Evolutionary conservation across 2,888 invertebrate species (phyloP).

Genomic region (Zaprionus bogoriensis): DNA sequence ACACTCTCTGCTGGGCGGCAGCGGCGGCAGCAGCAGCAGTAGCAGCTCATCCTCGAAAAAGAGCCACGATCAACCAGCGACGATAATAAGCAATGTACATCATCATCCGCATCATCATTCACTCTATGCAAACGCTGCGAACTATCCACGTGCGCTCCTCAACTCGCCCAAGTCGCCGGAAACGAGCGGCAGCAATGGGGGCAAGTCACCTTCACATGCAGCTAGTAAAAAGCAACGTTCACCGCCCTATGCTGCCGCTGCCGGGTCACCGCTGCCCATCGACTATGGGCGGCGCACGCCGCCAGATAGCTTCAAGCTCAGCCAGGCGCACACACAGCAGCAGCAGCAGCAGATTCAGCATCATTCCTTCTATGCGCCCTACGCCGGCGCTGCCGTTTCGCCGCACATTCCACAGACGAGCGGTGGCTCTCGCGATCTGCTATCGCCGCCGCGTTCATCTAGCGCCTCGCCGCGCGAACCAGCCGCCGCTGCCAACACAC

Average conservation of each 20-base stretch:
- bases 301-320: constrained; percentile 61
- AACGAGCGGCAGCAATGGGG: constrained; percentile 76
- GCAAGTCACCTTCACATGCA: constrained; percentile 72
- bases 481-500: constrained; percentile 66
- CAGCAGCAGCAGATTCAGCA: constrained; percentile 62
- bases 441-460: constrained; percentile 77
- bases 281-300: constrained; percentile 76
- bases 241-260: constrained; percentile 78
- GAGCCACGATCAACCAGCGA: constrained; percentile 61
- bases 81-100: constrained; percentile 72
- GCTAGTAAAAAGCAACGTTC: constrained; percentile 78
- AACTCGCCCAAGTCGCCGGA: constrained; percentile 83
- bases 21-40: constrained; percentile 47
- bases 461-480: constrained; percentile 76
- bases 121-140: constrained; percentile 76
- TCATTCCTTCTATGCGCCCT: constrained; percentile 79
- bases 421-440: constrained; percentile 50
- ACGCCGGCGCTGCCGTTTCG: constrained; percentile 51
- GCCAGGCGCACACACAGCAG: constrained; percentile 48
- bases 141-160: constrained; percentile 77
- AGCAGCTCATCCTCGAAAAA: constrained; percentile 56
- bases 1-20: constrained; percentile 89
- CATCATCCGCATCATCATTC: constrained; percentile 61
- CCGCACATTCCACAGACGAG: constrained; percentile 69
- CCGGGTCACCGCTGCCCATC: constrained; percentile 70